Base-by-base conservation (phyloP, 1,140 invertebrate species). In the Steinernema feltiae region DNA sequence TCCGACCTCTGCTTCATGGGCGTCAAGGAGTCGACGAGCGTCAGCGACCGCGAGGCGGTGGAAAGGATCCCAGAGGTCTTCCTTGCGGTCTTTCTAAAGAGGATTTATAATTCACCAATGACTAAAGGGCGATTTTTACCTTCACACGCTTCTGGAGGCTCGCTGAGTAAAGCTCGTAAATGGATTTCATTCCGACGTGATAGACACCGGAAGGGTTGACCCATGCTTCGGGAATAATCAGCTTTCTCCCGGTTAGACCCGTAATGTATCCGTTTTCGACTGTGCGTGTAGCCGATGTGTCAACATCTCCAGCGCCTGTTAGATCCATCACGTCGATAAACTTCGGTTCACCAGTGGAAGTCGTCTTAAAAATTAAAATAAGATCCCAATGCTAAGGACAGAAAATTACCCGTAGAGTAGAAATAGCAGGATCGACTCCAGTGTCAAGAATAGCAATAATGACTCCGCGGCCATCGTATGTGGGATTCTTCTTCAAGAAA, bases 391-490 rank as follows among this genome's bases (percentile, higher is more conserved):
- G 17, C 32, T 21, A 48, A 29, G 32, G 72, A 2, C 0, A 7
- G 17, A 21, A 3, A 69, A 31, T 72, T 90, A 97, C 95, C 91
- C 95, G 91, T 81, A 99, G 90, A 75, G 63, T 96, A 75, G 92
- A 90, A 18, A 94, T 94, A 63, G 93, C 93, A 41, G 96, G 95
- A 90, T 99, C 97, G 74, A 99, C 92, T 21, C 97, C 97, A 32
- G 95, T 96, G 89, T 98, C 97, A 77, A 98, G 92, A 85, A 99
- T 94, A 48, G 95, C 97, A 85, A 99, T 95, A 79, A 92, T 88
- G 32, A 93, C 91, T 84, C 92, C 92, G 85, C 93, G 90, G 7
- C 96, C 96, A 90, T 99, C 95, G 87, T 93, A 97, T 76, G 92
- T 89, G 0, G 95, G 94, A 89, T 95, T 92, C 89, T 95, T 96